Evolutionary conservation across 2,888 invertebrate genomes (phyloP).

Genomic region (Meteorus cinctellus): DNA sequence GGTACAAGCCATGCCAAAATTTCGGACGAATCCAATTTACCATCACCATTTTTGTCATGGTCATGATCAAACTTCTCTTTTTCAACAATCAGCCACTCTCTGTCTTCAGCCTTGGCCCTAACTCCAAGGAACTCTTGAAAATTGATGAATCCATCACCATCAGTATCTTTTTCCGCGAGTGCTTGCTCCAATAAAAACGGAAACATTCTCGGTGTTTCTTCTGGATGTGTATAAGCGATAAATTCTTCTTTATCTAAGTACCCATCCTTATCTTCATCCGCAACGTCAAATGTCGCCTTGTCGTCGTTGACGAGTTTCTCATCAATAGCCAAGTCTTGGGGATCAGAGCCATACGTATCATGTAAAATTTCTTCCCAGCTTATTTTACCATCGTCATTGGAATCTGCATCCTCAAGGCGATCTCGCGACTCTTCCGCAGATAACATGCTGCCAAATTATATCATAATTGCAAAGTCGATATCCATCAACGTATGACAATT

Average conservation of each 20-base stretch:
- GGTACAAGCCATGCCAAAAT: constrained; percentile 93
- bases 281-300: constrained; percentile 87
- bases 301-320: constrained; percentile 84
- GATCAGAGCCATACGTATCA: constrained; percentile 88
- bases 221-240: constrained; percentile 92
- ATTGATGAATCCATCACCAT: constrained; percentile 88
- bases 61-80: constrained; percentile 91
- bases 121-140: constrained; percentile 90
- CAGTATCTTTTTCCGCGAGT: constrained; percentile 87
- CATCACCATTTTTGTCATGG: constrained; percentile 89
- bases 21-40: constrained; percentile 85
- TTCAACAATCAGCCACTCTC: constrained; percentile 82
- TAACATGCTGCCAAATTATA: constrained; percentile 78
- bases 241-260: constrained; percentile 85
- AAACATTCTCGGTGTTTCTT: constrained; percentile 92
- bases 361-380: constrained; percentile 94
- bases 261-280: constrained; percentile 89
- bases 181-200: constrained; percentile 86
- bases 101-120: constrained; percentile 79
- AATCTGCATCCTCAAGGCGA: constrained; percentile 89
- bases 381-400: constrained; percentile 85
- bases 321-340: constrained; percentile 74
- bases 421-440: constrained; percentile 91
- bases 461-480: constrained; percentile 4
- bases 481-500: not conserved